Percentiles rank a stretch among this genome's conserved stretches.
These are phyloP conservation scores for Emys orbicularis DNA, from an alignment of 2,797 vertebrate species.

Conservation along the genomic window DNA sequence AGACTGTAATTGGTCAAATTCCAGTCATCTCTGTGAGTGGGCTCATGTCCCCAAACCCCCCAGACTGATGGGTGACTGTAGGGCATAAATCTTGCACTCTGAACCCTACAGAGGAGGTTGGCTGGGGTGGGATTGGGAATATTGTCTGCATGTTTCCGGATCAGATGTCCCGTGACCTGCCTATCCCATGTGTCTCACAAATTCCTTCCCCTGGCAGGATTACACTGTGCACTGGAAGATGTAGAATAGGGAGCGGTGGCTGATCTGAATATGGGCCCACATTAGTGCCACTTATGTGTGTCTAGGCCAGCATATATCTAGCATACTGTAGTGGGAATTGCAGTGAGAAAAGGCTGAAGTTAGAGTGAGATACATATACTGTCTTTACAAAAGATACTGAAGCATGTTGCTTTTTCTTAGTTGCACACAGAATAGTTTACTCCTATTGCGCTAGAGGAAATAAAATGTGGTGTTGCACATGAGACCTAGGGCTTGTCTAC, in stretches of 20 bases:
- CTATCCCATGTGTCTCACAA: not conserved
- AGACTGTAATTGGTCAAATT: not conserved
- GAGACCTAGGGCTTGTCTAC: not conserved
- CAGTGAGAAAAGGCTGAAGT: not conserved
- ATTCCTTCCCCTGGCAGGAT: not conserved
- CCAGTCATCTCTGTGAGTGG: not conserved
- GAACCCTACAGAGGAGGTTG: not conserved
- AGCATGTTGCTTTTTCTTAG: not conserved
- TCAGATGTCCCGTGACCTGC: not conserved
- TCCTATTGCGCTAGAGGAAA: not conserved
- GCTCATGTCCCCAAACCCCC: not conserved
- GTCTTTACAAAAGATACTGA: not conserved
- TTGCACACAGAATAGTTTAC: not conserved
- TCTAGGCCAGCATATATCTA: not conserved
- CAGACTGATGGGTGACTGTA: not conserved
- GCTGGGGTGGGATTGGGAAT: not conserved
- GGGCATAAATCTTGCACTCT: not conserved
- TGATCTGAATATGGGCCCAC: not conserved
- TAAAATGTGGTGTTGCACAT: not conserved
- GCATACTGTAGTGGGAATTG: not conserved
- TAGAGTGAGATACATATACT: not conserved
- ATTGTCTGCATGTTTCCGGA: not conserved
- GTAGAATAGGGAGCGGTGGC: not conserved
- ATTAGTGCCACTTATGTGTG: not conserved
- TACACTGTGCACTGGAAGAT: not conserved